These are phyloP conservation scores for Lithobates sylvaticus DNA, from an alignment of 2,797 vertebrate genomes.

Conservation along the genomic window DNA sequence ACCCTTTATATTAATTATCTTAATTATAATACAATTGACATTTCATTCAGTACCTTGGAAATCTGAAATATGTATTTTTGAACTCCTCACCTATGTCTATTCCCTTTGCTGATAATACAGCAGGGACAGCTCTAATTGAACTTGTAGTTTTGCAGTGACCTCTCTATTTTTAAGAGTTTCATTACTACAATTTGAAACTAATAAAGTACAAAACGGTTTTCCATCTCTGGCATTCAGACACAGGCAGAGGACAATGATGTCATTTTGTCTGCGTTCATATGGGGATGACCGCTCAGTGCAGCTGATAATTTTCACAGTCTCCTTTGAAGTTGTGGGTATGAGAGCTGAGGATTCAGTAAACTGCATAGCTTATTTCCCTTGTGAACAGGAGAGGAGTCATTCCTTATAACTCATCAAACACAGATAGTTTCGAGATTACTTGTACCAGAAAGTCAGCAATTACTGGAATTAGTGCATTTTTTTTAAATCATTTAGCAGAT, in stretches of 20 bases:
- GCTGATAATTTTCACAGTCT: conserved; percentile 17
- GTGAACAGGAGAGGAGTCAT: conserved; percentile 28
- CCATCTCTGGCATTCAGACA: neutral
- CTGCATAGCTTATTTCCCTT: conserved; percentile 32
- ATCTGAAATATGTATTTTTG: too few relatives aligned
- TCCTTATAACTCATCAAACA: conserved; percentile 12
- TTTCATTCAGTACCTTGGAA: too few relatives aligned
- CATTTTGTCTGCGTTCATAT: neutral
- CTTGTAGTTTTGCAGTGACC: neutral
- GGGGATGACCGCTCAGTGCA: conserved; percentile 4
- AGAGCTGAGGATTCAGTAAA: conserved; percentile 8
- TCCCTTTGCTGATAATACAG: too few relatives aligned
- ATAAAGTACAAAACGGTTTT: neutral
- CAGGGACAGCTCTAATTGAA: too few relatives aligned
- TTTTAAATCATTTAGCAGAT: conserved; percentile 7
- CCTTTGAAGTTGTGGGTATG: conserved; percentile 17
- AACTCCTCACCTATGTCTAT: too few relatives aligned
- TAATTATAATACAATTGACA: too few relatives aligned
- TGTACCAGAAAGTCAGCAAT: neutral
- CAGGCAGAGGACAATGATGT: neutral
- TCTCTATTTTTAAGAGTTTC: neutral
- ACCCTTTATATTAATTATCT: too few relatives aligned
- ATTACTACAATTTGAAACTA: neutral
- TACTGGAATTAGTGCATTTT: neutral
- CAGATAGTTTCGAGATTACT: conserved; percentile 30